These are phyloP conservation scores for Leptura quadrifasciata DNA, from an alignment of 2,888 invertebrate species.

Conservation along the genomic window DNA sequence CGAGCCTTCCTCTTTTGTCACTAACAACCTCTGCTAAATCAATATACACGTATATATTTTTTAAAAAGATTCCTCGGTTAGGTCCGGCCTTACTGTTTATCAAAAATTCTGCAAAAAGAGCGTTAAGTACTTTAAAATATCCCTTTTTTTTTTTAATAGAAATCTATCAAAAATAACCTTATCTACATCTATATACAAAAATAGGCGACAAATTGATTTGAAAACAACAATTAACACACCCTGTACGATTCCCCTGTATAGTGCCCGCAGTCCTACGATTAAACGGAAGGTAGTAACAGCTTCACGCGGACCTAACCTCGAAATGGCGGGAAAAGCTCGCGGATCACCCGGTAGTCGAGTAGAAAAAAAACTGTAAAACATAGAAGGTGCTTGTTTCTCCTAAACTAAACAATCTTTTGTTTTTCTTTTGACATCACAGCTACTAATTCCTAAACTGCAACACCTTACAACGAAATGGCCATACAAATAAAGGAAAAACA, in stretches of 20 bases:
- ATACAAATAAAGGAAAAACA: constrained; percentile 46
- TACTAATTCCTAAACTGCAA: constrained; percentile 69
- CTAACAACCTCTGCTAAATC: constrained; percentile 6
- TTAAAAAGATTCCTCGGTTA: constrained; percentile 31
- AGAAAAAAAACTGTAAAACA: constrained; percentile 44
- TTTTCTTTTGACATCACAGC: constrained; percentile 69
- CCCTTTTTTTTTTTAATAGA: constrained; percentile 41
- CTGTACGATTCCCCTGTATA: constrained; percentile 23
- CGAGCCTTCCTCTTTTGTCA: constrained; percentile 11
- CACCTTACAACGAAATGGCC: constrained; percentile 62
- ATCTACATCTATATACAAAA: constrained; percentile 55
- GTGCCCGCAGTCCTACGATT: constrained; percentile 30
- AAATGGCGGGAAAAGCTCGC: constrained; percentile 40
- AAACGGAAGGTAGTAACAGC: constrained; percentile 25
- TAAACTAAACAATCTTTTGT: constrained; percentile 64
- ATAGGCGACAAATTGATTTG: constrained; percentile 24
- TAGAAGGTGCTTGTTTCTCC: constrained; percentile 55
- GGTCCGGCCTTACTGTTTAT: constrained; percentile 43
- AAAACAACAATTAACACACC: constrained; percentile 18
- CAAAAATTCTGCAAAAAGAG: constrained; percentile 44
- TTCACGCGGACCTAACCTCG: constrained; percentile 35
- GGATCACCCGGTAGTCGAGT: constrained; percentile 28
- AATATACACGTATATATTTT: constrained; percentile 18
- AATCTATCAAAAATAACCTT: constrained; percentile 50
- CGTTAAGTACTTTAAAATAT: constrained; percentile 44